A percentile compares a stretch with the other conserved stretches of the same genome.
These are phyloP conservation scores for Lepus timidus DNA, from an alignment of 2,113 vertebrate species.

Conservation along the genomic window DNA sequence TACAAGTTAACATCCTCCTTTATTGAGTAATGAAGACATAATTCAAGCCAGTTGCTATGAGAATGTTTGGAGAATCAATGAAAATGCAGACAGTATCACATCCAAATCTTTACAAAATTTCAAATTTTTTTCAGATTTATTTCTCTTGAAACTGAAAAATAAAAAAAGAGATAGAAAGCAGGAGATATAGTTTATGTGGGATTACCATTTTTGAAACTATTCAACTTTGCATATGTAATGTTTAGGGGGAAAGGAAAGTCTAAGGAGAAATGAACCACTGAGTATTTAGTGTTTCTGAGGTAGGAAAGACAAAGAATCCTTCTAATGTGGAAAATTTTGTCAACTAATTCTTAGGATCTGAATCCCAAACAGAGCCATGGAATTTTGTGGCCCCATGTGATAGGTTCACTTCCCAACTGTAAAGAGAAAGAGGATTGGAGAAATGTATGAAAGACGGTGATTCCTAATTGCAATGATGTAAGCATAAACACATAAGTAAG, in stretches of 20 bases:
- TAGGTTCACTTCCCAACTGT: constrained; percentile 16
- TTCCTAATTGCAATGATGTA: constrained; percentile 55
- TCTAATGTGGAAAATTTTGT: constrained; percentile 1
- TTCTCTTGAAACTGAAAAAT: constrained; percentile 26
- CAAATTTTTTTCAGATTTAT: constrained; percentile 19
- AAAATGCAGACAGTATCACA: background rate
- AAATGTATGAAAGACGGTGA: constrained; percentile 47
- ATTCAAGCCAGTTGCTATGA: background rate
- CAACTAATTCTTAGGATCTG: background rate
- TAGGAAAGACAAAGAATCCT: constrained; percentile 1
- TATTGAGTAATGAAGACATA: background rate
- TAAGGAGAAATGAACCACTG: background rate
- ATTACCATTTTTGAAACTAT: background rate
- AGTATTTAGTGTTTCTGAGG: background rate
- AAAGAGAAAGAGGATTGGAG: constrained; percentile 16
- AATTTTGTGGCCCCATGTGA: background rate
- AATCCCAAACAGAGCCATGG: background rate
- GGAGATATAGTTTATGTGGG: background rate
- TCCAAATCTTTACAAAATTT: constrained; percentile 21
- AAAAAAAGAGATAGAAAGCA: constrained; percentile 2
- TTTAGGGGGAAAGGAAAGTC: background rate
- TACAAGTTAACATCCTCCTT: background rate
- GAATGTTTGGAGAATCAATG: background rate
- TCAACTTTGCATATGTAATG: constrained; percentile 4
- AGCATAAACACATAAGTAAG: constrained; percentile 1